Conservation (phyloP, 1,140 invertebrate species). For the Drosophila virilis region DNA sequence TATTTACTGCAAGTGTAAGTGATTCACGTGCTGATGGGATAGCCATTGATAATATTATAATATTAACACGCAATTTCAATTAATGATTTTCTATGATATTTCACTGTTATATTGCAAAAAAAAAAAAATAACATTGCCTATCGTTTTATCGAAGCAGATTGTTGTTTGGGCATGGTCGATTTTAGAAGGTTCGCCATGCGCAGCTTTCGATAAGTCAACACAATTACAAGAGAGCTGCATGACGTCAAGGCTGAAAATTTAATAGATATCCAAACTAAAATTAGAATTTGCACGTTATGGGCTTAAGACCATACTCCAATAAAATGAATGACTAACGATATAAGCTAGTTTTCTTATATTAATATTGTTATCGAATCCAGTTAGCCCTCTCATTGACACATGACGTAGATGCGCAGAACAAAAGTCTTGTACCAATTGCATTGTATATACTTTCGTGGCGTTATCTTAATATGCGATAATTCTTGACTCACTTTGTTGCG, state of each 20-base stretch:
- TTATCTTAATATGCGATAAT: slow-evolving; percentile 39
- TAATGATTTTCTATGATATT: slow-evolving; percentile 25
- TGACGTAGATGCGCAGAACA: slow-evolving; percentile 41
- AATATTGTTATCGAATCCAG: background rate
- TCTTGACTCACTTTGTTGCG: slow-evolving; percentile 36
- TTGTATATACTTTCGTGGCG: slow-evolving; percentile 5
- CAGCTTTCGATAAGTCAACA: background rate
- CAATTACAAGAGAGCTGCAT: background rate
- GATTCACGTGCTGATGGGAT: slow-evolving; percentile 90
- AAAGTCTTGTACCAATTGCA: background rate
- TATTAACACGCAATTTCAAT: background rate
- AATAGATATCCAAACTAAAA: background rate
- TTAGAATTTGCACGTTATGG: background rate
- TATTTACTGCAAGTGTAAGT: slow-evolving; percentile 90
- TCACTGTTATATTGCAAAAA: background rate
- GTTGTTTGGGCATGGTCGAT: background rate
- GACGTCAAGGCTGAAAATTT: slow-evolving; percentile 2
- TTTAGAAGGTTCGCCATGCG: slow-evolving; percentile 15
- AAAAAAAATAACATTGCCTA: background rate
- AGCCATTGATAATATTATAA: slow-evolving; percentile 32
- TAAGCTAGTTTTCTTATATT: background rate
- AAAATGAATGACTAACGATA: background rate
- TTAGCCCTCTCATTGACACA: background rate
- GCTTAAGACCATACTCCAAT: background rate
- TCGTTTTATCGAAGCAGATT: slow-evolving; percentile 11